A percentile compares a stretch with the other conserved stretches of the same genome.
These are phyloP conservation scores for Campoletis raptor DNA, from an alignment of 2,888 invertebrate species.

Conservation along the genomic window DNA sequence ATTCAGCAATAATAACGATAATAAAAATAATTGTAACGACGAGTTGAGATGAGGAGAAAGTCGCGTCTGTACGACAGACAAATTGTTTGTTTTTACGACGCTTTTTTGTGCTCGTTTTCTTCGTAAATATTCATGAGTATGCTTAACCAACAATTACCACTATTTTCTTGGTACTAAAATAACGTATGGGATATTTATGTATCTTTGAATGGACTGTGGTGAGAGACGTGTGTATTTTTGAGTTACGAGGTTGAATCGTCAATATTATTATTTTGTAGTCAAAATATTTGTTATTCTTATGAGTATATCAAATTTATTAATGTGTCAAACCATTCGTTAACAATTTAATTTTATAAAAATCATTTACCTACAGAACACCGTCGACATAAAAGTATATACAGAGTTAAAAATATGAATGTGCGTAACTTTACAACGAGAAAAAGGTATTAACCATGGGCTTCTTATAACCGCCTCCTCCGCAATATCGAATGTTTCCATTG, in stretches of 20 bases:
- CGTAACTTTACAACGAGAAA: slow-evolving; percentile 52
- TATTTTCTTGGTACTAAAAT: slow-evolving; percentile 51
- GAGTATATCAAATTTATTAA: background rate
- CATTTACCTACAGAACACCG: background rate
- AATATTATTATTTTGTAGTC: background rate
- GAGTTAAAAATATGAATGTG: background rate
- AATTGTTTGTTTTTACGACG: slow-evolving; percentile 59
- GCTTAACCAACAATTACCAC: slow-evolving; percentile 63
- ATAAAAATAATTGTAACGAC: slow-evolving; percentile 49
- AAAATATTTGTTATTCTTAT: background rate
- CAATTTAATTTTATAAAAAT: background rate
- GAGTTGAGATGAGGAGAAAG: slow-evolving; percentile 16
- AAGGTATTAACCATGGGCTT: slow-evolving; percentile 37
- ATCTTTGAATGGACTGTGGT: slow-evolving; percentile 15
- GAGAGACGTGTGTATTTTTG: background rate
- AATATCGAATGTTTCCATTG: slow-evolving; percentile 81
- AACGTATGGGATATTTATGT: slow-evolving; percentile 52
- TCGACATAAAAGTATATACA: background rate
- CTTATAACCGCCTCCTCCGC: slow-evolving; percentile 43
- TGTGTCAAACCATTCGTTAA: background rate
- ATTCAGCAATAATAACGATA: slow-evolving; percentile 40
- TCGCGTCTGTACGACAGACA: slow-evolving; percentile 27
- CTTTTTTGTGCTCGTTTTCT: slow-evolving; percentile 11
- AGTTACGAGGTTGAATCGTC: background rate
- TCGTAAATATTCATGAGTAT: slow-evolving; percentile 28